These are phyloP conservation scores for Seriola aureovittata DNA, from an alignment of 2,113 vertebrate species.

Conservation along the genomic window DNA sequence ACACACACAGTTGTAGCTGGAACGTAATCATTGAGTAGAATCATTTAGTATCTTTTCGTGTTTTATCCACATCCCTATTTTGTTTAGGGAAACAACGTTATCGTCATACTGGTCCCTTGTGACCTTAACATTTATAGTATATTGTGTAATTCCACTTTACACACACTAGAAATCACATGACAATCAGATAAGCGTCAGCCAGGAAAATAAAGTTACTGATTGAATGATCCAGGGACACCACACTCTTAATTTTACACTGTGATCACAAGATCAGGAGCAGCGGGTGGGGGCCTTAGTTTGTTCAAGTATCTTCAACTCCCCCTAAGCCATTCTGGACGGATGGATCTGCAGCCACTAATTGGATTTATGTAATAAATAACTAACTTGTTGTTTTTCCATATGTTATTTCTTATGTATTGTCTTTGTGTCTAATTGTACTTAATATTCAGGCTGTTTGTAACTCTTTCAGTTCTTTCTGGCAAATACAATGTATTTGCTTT, in stretches of 20 bases:
- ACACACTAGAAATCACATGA: background rate
- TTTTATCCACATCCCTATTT: background rate
- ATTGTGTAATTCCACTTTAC: constrained; percentile 7
- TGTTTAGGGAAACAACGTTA: constrained; percentile 23
- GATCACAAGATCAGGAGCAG: background rate
- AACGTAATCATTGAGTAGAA: background rate
- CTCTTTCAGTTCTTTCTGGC: constrained; percentile 23
- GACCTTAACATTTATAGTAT: constrained; percentile 20
- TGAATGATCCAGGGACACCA: background rate
- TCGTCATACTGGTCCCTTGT: constrained; percentile 7
- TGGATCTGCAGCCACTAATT: background rate
- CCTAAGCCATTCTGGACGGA: background rate
- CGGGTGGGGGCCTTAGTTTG: background rate
- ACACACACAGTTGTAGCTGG: background rate
- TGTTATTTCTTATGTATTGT: background rate
- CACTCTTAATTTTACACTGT: background rate
- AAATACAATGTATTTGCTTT: constrained; percentile 61
- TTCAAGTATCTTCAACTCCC: background rate
- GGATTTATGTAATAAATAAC: background rate
- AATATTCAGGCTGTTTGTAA: constrained; percentile 12
- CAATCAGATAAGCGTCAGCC: constrained; percentile 32
- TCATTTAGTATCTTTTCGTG: background rate
- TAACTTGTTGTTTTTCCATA: background rate
- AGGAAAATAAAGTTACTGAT: constrained; percentile 1
- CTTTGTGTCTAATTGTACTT: constrained; percentile 14